Evolutionary conservation across 2,888 invertebrate genomes (phyloP), one percentile per base, ranked within the genome.

Genomic region (Chrysina gloriosa): DNA sequence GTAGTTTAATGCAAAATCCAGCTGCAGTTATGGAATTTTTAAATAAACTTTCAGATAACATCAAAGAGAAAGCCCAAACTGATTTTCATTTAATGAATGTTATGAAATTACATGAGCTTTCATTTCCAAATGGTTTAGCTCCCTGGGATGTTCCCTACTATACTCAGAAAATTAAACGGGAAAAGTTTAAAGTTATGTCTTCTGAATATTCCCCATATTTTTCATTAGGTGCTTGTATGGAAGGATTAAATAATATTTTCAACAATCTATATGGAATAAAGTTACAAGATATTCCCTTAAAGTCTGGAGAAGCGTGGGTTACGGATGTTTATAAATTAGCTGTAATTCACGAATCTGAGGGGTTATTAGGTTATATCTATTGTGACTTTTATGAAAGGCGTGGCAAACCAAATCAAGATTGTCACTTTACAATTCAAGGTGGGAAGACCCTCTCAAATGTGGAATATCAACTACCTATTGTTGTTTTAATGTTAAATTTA

Each of bases 391-490:
- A 94, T 80, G 95, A 95, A 83, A 86, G 97, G 63, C 84, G 87
- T 21, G 92, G 92, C n/a, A 99, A 99, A 84, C 94, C 95, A 3
- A 92, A 94, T 83, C 97, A 97, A 85, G 99, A 99, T 83, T 99
- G 99, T 78, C 99, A 99, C 83, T 99, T 97, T 84, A 99, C 99
- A 0, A 97, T 99, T 74, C 92, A 93, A 79, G 98, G 98, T 6
- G 98, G 98, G 3, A 92, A 94, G 81, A 82, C 87, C 68, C 81
- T 93, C 68, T 80, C 89, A 0, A 91, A 95, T 79, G 94, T 94
- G 1, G 86, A 87, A 11, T 98, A 97, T 79, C 96, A 96, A 87
- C 90, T 90, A 74, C 97, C 98, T 0, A 89, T 96, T 63, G 98
- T 97, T 0, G 97, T 97, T 11, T 87, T 98, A 47, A 95, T 96